Evolutionary conservation across 2,113 vertebrate genomes (phyloP).

Genomic region (Delphinus delphis): DNA sequence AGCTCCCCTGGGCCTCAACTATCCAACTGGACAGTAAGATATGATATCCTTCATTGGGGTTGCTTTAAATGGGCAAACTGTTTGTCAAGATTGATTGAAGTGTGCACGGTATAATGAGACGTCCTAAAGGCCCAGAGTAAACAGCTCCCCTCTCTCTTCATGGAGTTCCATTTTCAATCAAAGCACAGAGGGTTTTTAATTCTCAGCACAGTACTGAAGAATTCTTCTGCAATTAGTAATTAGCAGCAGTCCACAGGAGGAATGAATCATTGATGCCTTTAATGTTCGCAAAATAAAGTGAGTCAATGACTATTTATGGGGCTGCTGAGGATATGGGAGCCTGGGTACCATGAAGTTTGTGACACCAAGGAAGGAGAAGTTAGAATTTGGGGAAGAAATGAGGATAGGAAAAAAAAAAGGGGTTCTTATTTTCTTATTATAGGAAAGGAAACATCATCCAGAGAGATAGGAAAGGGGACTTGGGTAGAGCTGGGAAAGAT

Average conservation of each 20-base stretch:
- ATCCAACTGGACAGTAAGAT: background rate
- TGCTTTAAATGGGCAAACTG: background rate
- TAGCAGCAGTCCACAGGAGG: background rate
- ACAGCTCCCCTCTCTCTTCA: background rate
- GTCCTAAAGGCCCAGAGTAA: background rate
- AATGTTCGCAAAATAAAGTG: background rate
- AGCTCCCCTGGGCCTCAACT: background rate
- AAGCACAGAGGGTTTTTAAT: background rate
- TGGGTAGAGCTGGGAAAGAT: background rate
- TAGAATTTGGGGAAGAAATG: background rate
- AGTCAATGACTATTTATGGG: background rate
- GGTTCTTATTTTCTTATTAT: background rate
- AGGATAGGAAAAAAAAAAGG: background rate
- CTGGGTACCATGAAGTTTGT: background rate
- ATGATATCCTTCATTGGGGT: background rate
- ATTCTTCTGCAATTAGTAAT: background rate
- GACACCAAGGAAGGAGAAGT: background rate
- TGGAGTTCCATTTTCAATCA: background rate
- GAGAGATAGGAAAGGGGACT: background rate
- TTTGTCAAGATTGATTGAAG: background rate
- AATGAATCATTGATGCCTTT: background rate
- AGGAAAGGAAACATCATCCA: background rate
- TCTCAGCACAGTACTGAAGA: background rate
- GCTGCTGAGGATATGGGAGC: background rate
- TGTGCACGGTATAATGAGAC: background rate